Base-by-base conservation (phyloP, 2,888 invertebrate species). In the Rhyacophila evoluta region DNA sequence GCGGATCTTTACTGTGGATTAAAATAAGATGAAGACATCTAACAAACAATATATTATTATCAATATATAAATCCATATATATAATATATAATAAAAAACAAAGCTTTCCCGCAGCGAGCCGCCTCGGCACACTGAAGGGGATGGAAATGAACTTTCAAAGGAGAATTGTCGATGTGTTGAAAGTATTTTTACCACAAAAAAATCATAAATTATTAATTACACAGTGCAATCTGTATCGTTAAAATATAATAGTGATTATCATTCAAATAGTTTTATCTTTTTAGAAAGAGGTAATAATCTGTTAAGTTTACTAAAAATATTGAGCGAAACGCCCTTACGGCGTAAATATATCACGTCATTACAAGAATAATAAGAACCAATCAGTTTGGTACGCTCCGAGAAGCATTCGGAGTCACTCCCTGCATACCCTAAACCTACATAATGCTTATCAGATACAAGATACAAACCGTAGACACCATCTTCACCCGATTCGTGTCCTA, bases 201-300 rank as follows among this genome's bases (percentile, higher is more conserved):
- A 55, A 55, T 55, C 10, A 5, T 19, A 6, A 33, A 33, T 6
- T 4, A 4, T 28, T 55, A 27, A 19, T 73, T 77, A 72, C 75
- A 55, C 72, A 38, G 78, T 75, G 78, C 41, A 75, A 25, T 75
- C 75, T 71, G 75, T 79, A 72, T 75, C 38, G 41, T 79, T 72
- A 74, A 77, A 77, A 79, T 75, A 79, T 89, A 81, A 67, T 72
- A 88, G 89, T 88, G 89, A 89, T 89, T 85, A 87, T 88, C 86
- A 87, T 87, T 74, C 72, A 73, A 80, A 87, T 87, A 81, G 86
- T 88, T 87, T 33, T 55, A 55, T 55, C 55, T 86, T 88, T 89
- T 89, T 89, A 87, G 89, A 89, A 89, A 89, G 89, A 90, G 89
- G 89, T 90, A 89, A 88, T 89, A 89, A 89, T 88, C 88, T 89